Percentiles rank a stretch among this genome's conserved stretches.
Conservation (phyloP, 2,797 vertebrate species). For the Danio kyathit region DNA sequence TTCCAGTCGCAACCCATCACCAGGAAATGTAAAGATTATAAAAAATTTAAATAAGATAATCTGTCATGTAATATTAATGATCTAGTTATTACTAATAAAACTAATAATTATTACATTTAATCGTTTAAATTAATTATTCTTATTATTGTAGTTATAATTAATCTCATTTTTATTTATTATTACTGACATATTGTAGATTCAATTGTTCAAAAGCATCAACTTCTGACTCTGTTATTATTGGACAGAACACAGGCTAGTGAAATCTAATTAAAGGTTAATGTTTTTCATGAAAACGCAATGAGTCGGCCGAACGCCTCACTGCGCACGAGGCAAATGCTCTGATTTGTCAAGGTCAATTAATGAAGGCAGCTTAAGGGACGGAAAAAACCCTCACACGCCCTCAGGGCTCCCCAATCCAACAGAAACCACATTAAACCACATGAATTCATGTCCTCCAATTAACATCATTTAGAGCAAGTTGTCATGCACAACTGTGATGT, state of each 20-base stretch:
- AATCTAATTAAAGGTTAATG: conserved; percentile 52
- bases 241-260: conserved; percentile 2
- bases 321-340: conserved; percentile 71
- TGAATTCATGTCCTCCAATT: conserved; percentile 75
- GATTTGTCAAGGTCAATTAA: conserved; percentile 86
- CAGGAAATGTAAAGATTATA: too few species aligned
- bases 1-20: too few species aligned
- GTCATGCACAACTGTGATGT: conserved; percentile 58
- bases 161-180: not conserved
- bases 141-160: not conserved
- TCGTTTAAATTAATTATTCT: too few species aligned
- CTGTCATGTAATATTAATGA: too few species aligned
- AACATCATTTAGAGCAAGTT: conserved; percentile 68
- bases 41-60: too few species aligned
- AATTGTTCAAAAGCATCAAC: not conserved
- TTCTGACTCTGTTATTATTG: conserved; percentile 8
- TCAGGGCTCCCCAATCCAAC: conserved; percentile 74
- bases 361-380: conserved; percentile 71
- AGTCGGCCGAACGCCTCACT: conserved; percentile 67
- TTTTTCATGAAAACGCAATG: conserved; percentile 46
- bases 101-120: too few species aligned
- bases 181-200: not conserved
- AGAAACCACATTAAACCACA: conserved; percentile 72
- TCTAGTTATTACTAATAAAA: too few species aligned
- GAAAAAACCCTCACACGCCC: conserved; percentile 66